Evolutionary conservation across 1,140 invertebrate species (phyloP).

Genomic region (Popillia japonica): DNA sequence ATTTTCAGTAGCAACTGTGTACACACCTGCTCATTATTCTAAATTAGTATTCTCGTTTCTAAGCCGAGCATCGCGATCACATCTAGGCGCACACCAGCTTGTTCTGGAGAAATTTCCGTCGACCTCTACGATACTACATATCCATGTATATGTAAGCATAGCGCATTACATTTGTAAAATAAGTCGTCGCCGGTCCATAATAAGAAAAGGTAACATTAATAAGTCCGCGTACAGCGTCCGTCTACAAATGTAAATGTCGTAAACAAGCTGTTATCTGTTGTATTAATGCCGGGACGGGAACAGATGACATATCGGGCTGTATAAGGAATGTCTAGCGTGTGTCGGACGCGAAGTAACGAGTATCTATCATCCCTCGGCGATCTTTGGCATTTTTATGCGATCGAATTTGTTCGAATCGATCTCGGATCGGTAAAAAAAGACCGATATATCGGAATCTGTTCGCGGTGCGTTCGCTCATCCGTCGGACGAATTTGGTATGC

Average conservation of each 20-base stretch:
- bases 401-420: conserved; percentile 14
- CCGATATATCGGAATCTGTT: not conserved
- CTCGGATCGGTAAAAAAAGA: not conserved
- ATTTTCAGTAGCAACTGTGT: too few relatives aligned
- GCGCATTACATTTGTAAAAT: conserved; percentile 30
- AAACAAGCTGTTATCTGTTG: conserved; percentile 53
- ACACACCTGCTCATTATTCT: not conserved
- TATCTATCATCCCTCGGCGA: conserved; percentile 29
- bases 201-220: conserved; percentile 48
- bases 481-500: not conserved
- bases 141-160: not conserved
- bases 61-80: not conserved
- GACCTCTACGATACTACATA: not conserved
- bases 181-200: conserved; percentile 33
- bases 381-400: conserved; percentile 26
- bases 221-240: conserved; percentile 44
- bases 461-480: not conserved
- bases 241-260: conserved; percentile 54
- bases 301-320: conserved; percentile 48
- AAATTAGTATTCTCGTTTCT: not conserved
- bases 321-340: conserved; percentile 51
- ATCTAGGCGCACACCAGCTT: not conserved
- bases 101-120: not conserved
- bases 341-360: conserved; percentile 32
- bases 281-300: conserved; percentile 49